Evolutionary conservation across 1,140 invertebrate species (phyloP), one percentile per base, ranked within the genome.

Genomic region (Diprion similis): DNA sequence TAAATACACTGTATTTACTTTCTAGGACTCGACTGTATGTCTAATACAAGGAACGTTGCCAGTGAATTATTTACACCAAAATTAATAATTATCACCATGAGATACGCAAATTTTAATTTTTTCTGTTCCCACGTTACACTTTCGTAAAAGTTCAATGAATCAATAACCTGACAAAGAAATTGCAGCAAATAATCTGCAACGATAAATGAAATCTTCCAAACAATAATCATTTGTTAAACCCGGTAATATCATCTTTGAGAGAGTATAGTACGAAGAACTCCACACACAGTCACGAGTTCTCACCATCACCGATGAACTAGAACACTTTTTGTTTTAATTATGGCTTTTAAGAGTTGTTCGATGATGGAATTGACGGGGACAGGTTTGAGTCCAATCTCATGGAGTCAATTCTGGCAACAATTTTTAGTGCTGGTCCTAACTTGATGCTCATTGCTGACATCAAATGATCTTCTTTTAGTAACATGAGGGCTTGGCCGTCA

Each of bases 391-490:
- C 93, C 1, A 90, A 89, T 1, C 93, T 89, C 89, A 96, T 92
- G 1, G 92, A 91, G 81, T 95, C 94, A 67, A 96, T 95, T 81
- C 92, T 93, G 15, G 95, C 94, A 78, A 97, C 96, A 64, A 99
- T 97, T 89, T 99, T 99, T 15, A 99, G 88, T 0, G 97, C 97
- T 0, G 97, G 97, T 1, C 97, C 97, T 0, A 99, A 90, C 82
- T 98, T 98, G 91, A 99, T 98, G 48, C 93, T 94, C 92, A 99
- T 97, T 7, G 96, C 95, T 46, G 94, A 94, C 90, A 98, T 98
- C 10, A 99, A 88, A 88, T 99, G 97, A 82, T 98, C 96, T 75
- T 97, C 96, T 84, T 97, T 97, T n/a, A 99, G 91, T 66, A 99
- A 88, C 89, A 98, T 92, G 19, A 99, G 85, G 8, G 97, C 97